Conservation (phyloP, 2,888 invertebrate species). For the Drosophila barbarae region DNA sequence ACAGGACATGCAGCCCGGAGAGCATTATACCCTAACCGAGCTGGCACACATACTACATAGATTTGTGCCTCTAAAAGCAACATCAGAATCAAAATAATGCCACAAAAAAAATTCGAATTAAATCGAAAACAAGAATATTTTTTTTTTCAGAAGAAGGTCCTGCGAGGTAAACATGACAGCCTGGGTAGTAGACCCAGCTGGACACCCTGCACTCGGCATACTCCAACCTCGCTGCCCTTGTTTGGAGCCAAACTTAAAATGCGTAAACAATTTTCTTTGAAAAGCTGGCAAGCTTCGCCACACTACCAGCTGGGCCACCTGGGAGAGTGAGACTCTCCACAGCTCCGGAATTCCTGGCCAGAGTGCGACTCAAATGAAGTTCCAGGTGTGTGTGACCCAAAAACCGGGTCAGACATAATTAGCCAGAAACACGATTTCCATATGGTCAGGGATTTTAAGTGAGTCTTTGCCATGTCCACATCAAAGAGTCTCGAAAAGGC, state of each 20-base stretch:
- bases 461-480: constrained; percentile 12
- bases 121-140: background rate
- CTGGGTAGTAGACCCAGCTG: background rate
- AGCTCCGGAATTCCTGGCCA: constrained; percentile 4
- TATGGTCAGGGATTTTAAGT: constrained; percentile 28
- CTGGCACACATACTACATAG: background rate
- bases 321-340: background rate
- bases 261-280: constrained; percentile 60
- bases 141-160: too few species aligned
- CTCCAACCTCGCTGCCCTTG: constrained; percentile 2
- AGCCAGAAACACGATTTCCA: constrained; percentile 35
- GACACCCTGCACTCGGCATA: constrained; percentile 1
- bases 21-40: background rate
- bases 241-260: constrained; percentile 47
- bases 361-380: constrained; percentile 3
- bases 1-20: background rate
- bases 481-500: constrained; percentile 15
- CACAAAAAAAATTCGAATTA: background rate
- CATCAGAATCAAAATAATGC: background rate
- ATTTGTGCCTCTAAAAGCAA: background rate
- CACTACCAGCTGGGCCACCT: background rate
- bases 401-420: constrained; percentile 24
- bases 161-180: background rate
- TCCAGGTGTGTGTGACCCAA: background rate
- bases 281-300: constrained; percentile 28